phyloP scores from a whole-genome alignment of 2,113 vertebrate species.

The Spea bombifrons region DNA sequence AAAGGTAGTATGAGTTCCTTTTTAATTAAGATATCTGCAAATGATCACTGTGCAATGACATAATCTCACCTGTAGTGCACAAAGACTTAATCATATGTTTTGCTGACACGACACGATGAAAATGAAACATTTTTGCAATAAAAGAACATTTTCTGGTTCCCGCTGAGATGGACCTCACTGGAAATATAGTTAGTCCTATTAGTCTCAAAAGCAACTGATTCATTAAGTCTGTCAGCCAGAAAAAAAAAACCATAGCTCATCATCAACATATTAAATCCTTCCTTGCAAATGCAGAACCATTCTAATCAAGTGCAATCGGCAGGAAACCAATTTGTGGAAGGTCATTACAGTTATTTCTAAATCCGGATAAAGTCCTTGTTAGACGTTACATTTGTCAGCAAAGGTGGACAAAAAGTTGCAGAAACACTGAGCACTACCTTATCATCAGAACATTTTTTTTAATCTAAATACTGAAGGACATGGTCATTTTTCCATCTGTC shows the following conservation, averaged over 20 bases:
- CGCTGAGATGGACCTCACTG: slow-evolving; percentile 43
- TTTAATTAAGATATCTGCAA: too few relatives aligned
- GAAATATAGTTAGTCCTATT: slow-evolving; percentile 52
- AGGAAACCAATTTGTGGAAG: slow-evolving; percentile 43
- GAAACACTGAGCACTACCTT: background rate
- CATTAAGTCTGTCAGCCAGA: slow-evolving; percentile 50
- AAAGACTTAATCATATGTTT: background rate
- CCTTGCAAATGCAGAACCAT: slow-evolving; percentile 45
- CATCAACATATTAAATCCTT: slow-evolving; percentile 48
- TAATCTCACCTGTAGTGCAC: too few relatives aligned
- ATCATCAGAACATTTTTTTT: background rate
- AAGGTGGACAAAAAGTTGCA: slow-evolving; percentile 20
- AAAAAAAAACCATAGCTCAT: slow-evolving; percentile 15
- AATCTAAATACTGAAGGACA: background rate
- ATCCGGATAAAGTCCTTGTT: slow-evolving; percentile 38
- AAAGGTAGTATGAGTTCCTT: too few relatives aligned
- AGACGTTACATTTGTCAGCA: background rate
- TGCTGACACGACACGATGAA: background rate
- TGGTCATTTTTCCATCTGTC: background rate
- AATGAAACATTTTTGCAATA: slow-evolving; percentile 4
- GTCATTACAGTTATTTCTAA: slow-evolving; percentile 40
- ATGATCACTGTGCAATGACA: too few relatives aligned
- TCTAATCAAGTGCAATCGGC: slow-evolving; percentile 38
- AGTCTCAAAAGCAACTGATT: slow-evolving; percentile 54
- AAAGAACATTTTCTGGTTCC: slow-evolving; percentile 18